Evolutionary conservation across 2,888 invertebrate genomes (phyloP).

Genomic region (Julus scandinavius): DNA sequence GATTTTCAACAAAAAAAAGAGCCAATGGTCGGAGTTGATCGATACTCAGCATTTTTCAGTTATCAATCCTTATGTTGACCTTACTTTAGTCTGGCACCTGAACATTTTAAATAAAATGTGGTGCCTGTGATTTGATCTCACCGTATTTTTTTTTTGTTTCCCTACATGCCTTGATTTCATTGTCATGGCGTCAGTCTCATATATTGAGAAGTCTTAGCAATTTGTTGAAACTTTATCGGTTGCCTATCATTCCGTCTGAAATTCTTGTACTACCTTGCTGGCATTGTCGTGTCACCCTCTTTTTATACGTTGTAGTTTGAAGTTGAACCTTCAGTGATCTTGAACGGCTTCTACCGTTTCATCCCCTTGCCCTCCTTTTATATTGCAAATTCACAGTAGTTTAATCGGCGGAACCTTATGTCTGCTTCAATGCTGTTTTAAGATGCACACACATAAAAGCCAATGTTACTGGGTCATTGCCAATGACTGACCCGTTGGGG

Average conservation of each 20-base stretch:
- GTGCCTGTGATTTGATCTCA: no score
- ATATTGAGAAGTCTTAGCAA: no score
- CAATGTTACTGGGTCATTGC: constrained; percentile 35
- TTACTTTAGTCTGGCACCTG: no score
- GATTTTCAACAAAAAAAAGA: no score
- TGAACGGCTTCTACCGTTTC: background rate
- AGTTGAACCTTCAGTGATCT: constrained; percentile 10
- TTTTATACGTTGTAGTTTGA: background rate
- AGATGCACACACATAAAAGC: constrained; percentile 8
- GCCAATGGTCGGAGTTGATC: no score
- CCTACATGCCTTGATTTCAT: no score
- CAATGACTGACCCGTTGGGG: constrained; percentile 28
- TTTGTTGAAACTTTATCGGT: background rate
- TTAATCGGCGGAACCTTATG: constrained; percentile 29
- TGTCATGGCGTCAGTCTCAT: no score
- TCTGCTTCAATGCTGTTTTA: constrained; percentile 34
- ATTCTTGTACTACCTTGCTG: background rate
- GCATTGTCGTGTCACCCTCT: background rate
- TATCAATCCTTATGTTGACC: no score
- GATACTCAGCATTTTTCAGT: no score
- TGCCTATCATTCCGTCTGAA: background rate
- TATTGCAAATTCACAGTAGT: background rate
- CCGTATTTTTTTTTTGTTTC: no score
- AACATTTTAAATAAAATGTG: no score
- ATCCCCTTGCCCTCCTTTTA: constrained; percentile 7